Base-by-base conservation (phyloP, 2,888 invertebrate species). In the Pediacus dermestoides region DNA sequence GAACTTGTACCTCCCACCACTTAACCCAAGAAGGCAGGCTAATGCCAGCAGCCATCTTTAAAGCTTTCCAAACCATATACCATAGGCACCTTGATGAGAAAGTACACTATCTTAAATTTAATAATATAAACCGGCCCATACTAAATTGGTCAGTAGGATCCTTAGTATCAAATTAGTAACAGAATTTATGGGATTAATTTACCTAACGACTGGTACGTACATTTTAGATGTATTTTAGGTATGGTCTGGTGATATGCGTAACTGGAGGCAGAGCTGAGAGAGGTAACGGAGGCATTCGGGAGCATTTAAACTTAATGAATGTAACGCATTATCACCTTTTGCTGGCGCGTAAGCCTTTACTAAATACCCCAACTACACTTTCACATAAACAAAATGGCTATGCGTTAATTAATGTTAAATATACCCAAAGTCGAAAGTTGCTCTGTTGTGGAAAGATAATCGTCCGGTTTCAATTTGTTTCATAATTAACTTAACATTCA, bases 251-350 rank as follows among this genome's bases (percentile, higher is more conserved):
- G 39, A 37, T 38, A 38, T n/a, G n/a, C n/a, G n/a, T n/a, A n/a
- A n/a, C n/a, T n/a, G n/a, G 15, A 25, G 16, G 30, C 22, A 41
- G 37, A 33, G 32, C 35, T 28, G 43, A 44, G 37, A 42, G n/a
- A n/a, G n/a, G n/a, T n/a, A n/a, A n/a, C n/a, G n/a, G 38, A 40
- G 46, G 40, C 47, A 37, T 47, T 44, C 43, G 42, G 37, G 48
- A 39, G 34, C 42, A 47, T 49, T 51, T 49, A 48, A 45, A 37
- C 40, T 49, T 51, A 51, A 51, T 51, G 48, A 49, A 43, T 39
- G 49, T 49, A 43, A 49, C 45, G 46, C 48, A 44, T 40, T 47
- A 42, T 47, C 44, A 51, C 49, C 51, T 51, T 49, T 42, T 41
- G 39, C 26, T 31, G 34, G 34, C 8, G 28, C 6, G 22, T 22